These are phyloP conservation scores for Tor tambroides DNA, from an alignment of 2,113 vertebrate species.

Conservation along the genomic window DNA sequence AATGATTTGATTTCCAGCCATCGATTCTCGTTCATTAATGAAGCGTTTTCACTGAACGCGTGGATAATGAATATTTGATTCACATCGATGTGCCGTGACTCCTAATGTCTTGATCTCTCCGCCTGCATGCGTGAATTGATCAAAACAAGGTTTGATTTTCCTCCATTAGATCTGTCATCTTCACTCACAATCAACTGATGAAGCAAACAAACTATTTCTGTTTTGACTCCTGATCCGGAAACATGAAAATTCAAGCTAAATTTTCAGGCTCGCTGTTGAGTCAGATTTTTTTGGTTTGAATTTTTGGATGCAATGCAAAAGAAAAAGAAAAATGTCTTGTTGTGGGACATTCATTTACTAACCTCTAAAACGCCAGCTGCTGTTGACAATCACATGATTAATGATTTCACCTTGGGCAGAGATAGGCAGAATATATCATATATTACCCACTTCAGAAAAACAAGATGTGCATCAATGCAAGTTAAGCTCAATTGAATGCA, in stretches of 20 bases:
- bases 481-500: neutral
- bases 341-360: constrained; percentile 52
- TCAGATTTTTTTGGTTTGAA: neutral
- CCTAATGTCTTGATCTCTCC: neutral
- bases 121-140: constrained; percentile 60
- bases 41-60: neutral
- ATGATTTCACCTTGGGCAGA: constrained; percentile 53
- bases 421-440: constrained; percentile 37
- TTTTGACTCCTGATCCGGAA: constrained; percentile 35
- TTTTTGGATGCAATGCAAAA: neutral
- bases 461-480: neutral
- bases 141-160: constrained; percentile 58
- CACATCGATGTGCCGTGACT: neutral
- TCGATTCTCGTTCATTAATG: constrained; percentile 5
- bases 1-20: constrained; percentile 17
- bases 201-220: constrained; percentile 31
- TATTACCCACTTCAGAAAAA: neutral
- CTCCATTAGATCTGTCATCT: constrained; percentile 70
- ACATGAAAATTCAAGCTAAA: neutral
- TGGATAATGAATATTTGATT: constrained; percentile 31
- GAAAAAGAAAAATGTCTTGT: neutral
- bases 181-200: constrained; percentile 42
- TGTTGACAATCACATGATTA: constrained; percentile 32
- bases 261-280: neutral
- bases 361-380: constrained; percentile 37